These are phyloP conservation scores for Mycteria americana DNA, from an alignment of 2,797 vertebrate species.

Conservation along the genomic window DNA sequence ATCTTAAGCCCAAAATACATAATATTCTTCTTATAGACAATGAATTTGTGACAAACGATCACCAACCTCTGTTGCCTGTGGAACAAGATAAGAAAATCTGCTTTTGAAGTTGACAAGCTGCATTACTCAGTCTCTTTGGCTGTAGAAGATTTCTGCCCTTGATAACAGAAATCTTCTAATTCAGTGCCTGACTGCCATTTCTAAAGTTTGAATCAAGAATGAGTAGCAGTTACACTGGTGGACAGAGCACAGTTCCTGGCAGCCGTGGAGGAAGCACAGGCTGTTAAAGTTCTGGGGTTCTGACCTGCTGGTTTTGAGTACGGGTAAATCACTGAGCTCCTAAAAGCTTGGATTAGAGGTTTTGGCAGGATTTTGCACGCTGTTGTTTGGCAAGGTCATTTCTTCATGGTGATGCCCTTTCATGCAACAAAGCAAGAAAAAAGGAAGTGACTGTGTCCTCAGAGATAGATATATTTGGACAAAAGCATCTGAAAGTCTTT, in stretches of 20 bases:
- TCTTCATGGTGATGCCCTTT: background rate
- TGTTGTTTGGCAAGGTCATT: background rate
- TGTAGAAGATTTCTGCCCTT: background rate
- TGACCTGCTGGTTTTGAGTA: background rate
- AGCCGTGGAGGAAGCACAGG: background rate
- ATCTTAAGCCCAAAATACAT: background rate
- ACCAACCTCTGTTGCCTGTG: background rate
- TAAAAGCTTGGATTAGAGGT: background rate
- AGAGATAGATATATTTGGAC: background rate
- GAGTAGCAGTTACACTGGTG: background rate
- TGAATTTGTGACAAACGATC: background rate
- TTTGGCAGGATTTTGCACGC: background rate
- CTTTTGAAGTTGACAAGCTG: background rate
- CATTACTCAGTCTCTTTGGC: background rate
- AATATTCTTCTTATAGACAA: background rate
- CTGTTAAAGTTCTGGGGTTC: background rate
- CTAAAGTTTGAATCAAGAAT: background rate
- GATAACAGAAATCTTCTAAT: accelerated
- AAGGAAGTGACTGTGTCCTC: background rate
- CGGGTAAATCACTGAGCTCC: background rate
- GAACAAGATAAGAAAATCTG: background rate
- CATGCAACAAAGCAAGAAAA: background rate
- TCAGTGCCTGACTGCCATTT: background rate
- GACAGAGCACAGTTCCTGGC: background rate
- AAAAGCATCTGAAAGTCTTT: background rate